A percentile compares a stretch with the other conserved stretches of the same genome.
Evolutionary conservation across 2,113 vertebrate genomes (phyloP).

Genomic region (Eolophus roseicapilla): DNA sequence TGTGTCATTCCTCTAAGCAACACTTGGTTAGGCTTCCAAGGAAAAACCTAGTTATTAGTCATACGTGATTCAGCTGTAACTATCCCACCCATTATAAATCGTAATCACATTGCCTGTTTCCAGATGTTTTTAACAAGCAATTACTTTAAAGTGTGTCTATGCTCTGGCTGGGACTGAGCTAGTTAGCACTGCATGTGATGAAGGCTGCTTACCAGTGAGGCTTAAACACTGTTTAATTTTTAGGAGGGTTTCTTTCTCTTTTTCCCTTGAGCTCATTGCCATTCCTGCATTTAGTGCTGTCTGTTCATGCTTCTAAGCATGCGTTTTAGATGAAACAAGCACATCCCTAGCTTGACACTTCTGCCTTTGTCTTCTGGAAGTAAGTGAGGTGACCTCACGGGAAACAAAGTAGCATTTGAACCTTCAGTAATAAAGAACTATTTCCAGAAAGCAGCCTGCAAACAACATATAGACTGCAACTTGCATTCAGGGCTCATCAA

Average conservation of each 20-base stretch:
- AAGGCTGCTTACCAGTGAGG: background rate
- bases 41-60: background rate
- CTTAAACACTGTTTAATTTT: background rate
- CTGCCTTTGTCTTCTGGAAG: background rate
- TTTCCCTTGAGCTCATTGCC: background rate
- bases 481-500: background rate
- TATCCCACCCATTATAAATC: background rate
- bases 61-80: background rate
- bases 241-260: background rate
- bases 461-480: background rate
- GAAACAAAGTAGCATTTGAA: background rate
- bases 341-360: background rate
- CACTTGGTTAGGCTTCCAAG: background rate
- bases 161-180: background rate
- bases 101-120: background rate
- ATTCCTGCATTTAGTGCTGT: background rate
- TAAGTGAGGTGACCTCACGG: background rate
- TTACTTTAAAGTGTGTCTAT: background rate
- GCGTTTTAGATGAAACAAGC: background rate
- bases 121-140: slow-evolving; percentile 22
- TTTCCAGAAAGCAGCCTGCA: background rate
- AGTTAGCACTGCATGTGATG: background rate
- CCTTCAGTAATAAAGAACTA: background rate
- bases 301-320: background rate
- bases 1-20: background rate